phyloP scores from a whole-genome alignment of 1,140 invertebrate species.

The Phymorhynchus buccinoides region DNA sequence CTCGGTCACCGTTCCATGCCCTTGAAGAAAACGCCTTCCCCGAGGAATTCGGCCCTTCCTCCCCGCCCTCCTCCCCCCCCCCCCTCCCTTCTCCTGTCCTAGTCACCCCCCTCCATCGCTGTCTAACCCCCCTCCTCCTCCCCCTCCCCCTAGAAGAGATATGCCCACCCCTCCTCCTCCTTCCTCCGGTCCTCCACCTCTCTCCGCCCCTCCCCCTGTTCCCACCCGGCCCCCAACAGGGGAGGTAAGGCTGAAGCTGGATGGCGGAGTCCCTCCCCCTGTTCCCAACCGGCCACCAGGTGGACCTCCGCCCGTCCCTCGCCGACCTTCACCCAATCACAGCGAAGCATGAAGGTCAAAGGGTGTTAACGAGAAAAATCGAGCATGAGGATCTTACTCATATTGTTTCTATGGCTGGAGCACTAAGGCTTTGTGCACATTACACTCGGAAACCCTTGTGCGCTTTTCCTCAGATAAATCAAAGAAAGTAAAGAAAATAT shows the following conservation, averaged over 20 bases:
- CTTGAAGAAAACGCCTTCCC: neutral
- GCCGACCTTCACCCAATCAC: slow-evolving; percentile 25
- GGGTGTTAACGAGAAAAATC: neutral
- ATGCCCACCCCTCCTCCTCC: slow-evolving; percentile 36
- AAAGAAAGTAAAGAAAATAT: no score
- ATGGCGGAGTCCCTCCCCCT: slow-evolving; percentile 45
- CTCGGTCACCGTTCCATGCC: neutral
- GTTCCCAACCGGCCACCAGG: slow-evolving; percentile 55
- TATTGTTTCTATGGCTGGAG: no score
- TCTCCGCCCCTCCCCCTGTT: slow-evolving; percentile 32
- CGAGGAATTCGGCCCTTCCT: slow-evolving; percentile 24
- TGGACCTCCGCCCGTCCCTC: slow-evolving; percentile 37
- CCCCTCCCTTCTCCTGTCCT: slow-evolving; percentile 34
- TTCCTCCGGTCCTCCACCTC: slow-evolving; percentile 41
- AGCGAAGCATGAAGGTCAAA: neutral
- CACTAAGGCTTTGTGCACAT: no score
- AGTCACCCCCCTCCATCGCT: slow-evolving; percentile 43
- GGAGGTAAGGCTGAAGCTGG: neutral
- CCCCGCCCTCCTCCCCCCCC: slow-evolving; percentile 25
- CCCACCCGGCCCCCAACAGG: slow-evolving; percentile 32
- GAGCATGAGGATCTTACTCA: no score
- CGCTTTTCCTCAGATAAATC: no score
- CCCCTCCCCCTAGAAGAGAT: slow-evolving; percentile 35
- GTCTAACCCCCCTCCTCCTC: slow-evolving; percentile 34
- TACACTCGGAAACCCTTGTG: no score